Base-by-base conservation (phyloP, 2,797 vertebrate species). In the Sebastes iracundus region DNA sequence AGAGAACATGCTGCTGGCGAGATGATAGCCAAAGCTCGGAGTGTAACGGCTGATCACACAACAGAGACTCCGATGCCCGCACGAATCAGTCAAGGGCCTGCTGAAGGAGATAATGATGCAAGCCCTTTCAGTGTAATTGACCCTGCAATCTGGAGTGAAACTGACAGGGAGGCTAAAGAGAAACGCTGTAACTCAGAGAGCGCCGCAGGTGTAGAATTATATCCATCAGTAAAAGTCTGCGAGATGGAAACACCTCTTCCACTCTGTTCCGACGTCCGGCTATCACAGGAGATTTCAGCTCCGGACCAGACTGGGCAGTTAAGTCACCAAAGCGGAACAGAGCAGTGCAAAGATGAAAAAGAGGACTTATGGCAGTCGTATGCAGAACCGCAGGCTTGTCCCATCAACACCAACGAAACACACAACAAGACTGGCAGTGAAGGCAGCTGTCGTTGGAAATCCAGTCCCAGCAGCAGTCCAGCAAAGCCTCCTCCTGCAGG, bases 101-200 rank as follows among this genome's bases (percentile, higher is more conserved):
- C 85, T 83, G 91, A 87, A 92, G 90, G 84, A 92, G 91, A 91
- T 91, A 92, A 94, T 88, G 83, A 91, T 73, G 75, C 67, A 25
- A 83, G 76, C 71, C 60, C 75, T 84, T 82, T 87, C 71, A 28
- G 72, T 82, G 91, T 91, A 93, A 94, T 90, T 92, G 90, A 93
- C 87, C 91, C 90, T 75, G 75, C 84, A 89, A 90, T 91, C 80
- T 87, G 79, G 85, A 90, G 80, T 69, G 77, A 94, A 88, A 79
- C 72, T 85, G 90, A 84, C 81, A 64, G 75, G 46, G 79, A 84
- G 69, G 60, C 67, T 83, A 75, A 76, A 60, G 80, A 79, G 84
- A 88, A 82, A 72, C 4, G 1, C 72, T 38, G 60, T 64, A 60
- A 79, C 83, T 87, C 83, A 58, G 79, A 25, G 64, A 75, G 82